Percentiles rank a stretch among this genome's conserved stretches.
phyloP scores from a whole-genome alignment of 2,888 invertebrate genomes.

The Acholoe squamosa region DNA sequence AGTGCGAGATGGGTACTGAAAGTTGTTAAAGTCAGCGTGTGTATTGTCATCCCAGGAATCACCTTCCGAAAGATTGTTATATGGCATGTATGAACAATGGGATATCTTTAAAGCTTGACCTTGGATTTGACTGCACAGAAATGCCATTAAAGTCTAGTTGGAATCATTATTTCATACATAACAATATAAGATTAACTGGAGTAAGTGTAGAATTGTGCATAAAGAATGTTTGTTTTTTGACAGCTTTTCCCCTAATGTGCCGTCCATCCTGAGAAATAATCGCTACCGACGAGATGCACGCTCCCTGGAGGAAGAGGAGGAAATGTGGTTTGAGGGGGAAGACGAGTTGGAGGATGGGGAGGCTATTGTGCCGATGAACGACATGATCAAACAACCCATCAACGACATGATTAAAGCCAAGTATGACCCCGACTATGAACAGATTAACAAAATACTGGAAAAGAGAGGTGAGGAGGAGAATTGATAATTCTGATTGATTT shows the following conservation, averaged over 20 bases:
- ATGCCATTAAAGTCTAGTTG: too few species aligned
- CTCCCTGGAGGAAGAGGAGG: constrained; percentile 97
- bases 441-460: constrained; percentile 87
- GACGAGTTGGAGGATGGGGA: constrained; percentile 85
- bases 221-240: not conserved
- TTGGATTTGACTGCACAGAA: too few species aligned
- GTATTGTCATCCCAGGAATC: too few species aligned
- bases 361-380: constrained; percentile 81
- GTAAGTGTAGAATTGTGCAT: too few species aligned
- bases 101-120: too few species aligned
- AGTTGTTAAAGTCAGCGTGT: too few species aligned
- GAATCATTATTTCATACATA: too few species aligned
- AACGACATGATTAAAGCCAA: constrained; percentile 86
- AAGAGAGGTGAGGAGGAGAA: constrained; percentile 85
- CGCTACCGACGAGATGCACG: constrained; percentile 95
- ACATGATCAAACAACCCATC: constrained; percentile 82
- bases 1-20: too few species aligned
- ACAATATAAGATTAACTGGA: too few species aligned
- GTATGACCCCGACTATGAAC: constrained; percentile 86
- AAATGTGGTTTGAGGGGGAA: constrained; percentile 99
- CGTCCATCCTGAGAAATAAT: constrained; percentile 88
- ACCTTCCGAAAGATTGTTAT: too few species aligned
- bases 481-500: too few species aligned
- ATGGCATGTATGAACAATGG: too few species aligned
- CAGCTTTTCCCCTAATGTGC: constrained; percentile 85